Evolutionary conservation across 2,797 vertebrate genomes (phyloP), one percentile per base, ranked within the genome.

Genomic region (Babyrousa celebensis): DNA sequence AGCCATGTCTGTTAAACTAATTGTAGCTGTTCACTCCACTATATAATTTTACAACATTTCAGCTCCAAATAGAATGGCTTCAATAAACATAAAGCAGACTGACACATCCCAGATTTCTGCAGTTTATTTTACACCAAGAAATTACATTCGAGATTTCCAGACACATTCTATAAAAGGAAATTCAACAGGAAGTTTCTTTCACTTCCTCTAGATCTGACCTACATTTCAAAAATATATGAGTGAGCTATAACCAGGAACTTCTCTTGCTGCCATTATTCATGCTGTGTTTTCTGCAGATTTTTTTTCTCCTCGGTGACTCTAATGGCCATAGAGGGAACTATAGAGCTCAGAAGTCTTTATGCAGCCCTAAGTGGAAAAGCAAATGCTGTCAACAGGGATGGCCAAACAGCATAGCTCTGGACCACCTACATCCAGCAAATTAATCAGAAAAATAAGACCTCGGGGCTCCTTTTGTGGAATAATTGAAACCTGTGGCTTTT

Each of bases 81-180:
- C 95, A 80, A 97, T 95, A 97, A 97, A 97, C 97, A 97, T 91
- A 97, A 91, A 97, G 96, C 96, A 95, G 96, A 93, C 86, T 93
- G 96, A 95, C 94, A 94, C 96, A 95, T 93, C 56, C 95, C 95
- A 95, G 93, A 96, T 95, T 97, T 97, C 96, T 93, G 91, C 96
- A 96, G 96, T 97, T 97, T 94, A 97, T 87, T 95, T 98, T 97
- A 97, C 96, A 97, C 97, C 89, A 95, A 95, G 91, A 98, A 96
- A 97, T 96, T 93, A 62, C 96, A 96, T 95, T 92, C 93, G 89
- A 97, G 93, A 96, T 95, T 97, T 95, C 91, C 65, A 96, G 96
- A 97, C 86, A 96, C 89, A 89, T 58, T 62, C 96, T 96, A 79
- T 95, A 96, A 96, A 98, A 93, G 95, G 96, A 96, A 96, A 95